Percentiles rank a stretch among this genome's conserved stretches.
These are phyloP conservation scores for Polypedilum vanderplanki DNA, from an alignment of 1,140 invertebrate species.

Conservation along the genomic window DNA sequence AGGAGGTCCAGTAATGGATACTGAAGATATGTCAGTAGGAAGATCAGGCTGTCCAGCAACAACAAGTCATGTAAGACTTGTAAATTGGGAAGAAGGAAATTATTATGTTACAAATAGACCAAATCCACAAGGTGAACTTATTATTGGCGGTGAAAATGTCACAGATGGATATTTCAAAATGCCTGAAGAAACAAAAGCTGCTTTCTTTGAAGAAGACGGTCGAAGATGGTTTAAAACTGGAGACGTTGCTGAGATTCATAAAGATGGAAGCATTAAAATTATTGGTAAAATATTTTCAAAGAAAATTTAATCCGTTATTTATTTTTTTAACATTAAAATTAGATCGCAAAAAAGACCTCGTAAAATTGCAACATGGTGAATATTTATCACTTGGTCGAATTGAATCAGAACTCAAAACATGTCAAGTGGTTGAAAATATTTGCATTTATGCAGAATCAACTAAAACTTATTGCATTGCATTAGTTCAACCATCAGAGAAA, in stretches of 20 bases:
- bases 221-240: conserved; percentile 90
- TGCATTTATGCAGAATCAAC: conserved; percentile 86
- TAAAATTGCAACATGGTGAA: conserved; percentile 95
- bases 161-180: conserved; percentile 93
- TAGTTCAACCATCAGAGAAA: conserved; percentile 79
- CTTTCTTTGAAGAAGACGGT: conserved; percentile 78
- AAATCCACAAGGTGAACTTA: conserved; percentile 84
- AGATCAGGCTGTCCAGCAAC: conserved; percentile 84
- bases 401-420: conserved; percentile 85
- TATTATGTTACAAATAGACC: conserved; percentile 86
- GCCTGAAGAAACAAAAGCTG: conserved; percentile 79
- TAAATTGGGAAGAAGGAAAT: conserved; percentile 93
- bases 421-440: conserved; percentile 91
- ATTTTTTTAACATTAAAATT: too few species aligned
- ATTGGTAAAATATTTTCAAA: conserved; percentile 78
- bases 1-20: conserved; percentile 72
- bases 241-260: conserved; percentile 90
- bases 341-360: conserved; percentile 97
- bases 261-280: conserved; percentile 90
- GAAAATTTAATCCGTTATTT: too few species aligned
- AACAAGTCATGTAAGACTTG: conserved; percentile 76
- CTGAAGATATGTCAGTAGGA: conserved; percentile 49
- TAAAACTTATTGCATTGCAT: conserved; percentile 79
- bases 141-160: conserved; percentile 89
- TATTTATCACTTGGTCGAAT: conserved; percentile 93